Conservation (phyloP, 2,797 vertebrate genomes). For the Gallinago stenura region DNA sequence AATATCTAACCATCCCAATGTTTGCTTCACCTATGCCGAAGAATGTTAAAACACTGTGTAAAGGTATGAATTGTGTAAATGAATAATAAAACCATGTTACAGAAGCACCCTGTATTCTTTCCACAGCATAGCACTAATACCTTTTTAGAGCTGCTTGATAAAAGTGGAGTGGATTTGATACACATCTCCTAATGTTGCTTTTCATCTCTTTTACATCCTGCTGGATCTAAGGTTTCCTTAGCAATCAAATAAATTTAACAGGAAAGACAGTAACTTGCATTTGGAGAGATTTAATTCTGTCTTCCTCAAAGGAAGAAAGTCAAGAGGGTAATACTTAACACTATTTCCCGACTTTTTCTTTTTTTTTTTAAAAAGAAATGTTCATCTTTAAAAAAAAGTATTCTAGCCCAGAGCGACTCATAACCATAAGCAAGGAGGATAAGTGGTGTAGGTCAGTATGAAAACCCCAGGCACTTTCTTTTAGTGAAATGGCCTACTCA, state of each 20-base stretch:
- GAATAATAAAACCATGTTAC: neutral
- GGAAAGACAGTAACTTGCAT: conserved; percentile 31
- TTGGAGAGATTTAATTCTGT: conserved; percentile 39
- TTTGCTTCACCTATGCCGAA: neutral
- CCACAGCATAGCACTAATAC: conserved; percentile 6
- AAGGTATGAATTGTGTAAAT: neutral
- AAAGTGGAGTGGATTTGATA: conserved; percentile 35
- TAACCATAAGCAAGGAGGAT: neutral
- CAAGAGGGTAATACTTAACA: neutral
- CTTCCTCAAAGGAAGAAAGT: neutral
- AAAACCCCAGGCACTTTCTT: conserved; percentile 4
- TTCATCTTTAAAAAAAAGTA: neutral
- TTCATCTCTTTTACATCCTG: conserved; percentile 36
- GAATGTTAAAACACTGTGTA: neutral
- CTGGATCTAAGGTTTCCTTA: conserved; percentile 40
- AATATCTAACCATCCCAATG: neutral
- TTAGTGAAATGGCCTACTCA: neutral
- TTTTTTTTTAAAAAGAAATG: neutral
- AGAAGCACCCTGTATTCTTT: conserved; percentile 1
- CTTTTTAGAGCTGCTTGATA: conserved; percentile 43
- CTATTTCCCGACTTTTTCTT: neutral
- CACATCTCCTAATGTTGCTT: conserved; percentile 68
- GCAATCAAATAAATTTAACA: conserved; percentile 33
- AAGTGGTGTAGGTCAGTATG: neutral
- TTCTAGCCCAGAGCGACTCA: neutral